phyloP scores from a whole-genome alignment of 2,113 vertebrate species.

The Daboia siamensis region DNA sequence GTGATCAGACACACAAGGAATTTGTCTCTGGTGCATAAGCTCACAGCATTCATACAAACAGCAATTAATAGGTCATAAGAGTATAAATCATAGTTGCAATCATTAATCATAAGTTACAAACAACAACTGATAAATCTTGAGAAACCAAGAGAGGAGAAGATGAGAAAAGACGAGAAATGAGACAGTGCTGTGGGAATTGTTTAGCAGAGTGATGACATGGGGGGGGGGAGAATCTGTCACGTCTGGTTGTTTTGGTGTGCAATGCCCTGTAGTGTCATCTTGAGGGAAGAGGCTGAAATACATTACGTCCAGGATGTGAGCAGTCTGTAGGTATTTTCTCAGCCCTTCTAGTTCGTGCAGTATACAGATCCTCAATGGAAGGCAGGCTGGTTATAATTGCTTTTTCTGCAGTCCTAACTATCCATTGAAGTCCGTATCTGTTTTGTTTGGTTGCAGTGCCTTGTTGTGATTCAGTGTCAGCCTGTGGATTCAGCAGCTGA shows the following conservation, averaged over 20 bases:
- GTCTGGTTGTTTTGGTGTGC: neutral
- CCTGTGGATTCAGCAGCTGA: no score
- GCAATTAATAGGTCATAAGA: neutral
- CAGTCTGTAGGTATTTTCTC: neutral
- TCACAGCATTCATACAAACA: neutral
- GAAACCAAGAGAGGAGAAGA: neutral
- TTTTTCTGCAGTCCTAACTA: neutral
- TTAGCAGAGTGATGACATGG: neutral
- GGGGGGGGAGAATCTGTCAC: no score
- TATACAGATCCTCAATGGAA: neutral
- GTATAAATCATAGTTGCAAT: neutral
- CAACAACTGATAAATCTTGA: neutral
- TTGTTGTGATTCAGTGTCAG: no score
- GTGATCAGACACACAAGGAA: no score
- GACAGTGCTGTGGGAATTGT: neutral
- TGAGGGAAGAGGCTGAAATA: neutral
- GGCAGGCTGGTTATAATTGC: neutral
- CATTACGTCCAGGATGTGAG: neutral
- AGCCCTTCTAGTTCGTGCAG: neutral
- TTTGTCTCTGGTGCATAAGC: neutral
- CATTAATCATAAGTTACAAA: neutral
- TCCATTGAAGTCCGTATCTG: neutral
- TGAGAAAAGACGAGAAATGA: neutral
- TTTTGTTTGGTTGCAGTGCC: neutral
- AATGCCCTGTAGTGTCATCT: neutral